Base-by-base conservation (phyloP, 1,140 invertebrate species). In the Drosophila prosaltans region DNA sequence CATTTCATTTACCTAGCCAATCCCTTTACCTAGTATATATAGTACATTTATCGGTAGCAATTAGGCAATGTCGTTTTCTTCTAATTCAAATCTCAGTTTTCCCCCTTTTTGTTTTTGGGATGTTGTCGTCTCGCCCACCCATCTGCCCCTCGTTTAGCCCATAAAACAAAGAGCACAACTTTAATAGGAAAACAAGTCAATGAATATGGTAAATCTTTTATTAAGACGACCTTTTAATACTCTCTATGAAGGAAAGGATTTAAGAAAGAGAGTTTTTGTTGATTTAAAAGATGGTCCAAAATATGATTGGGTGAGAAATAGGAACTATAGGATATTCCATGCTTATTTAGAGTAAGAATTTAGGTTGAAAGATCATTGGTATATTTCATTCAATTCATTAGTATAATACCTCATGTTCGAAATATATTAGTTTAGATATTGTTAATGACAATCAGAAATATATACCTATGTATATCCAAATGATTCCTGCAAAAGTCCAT, bases 151-250 rank as follows among this genome's bases (percentile, higher is more conserved):
- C 24, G 72, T 51, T 41, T 62, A 72, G 48, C 63, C 54, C 81
- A 80, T 86, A 77, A 86, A 86, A 86, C 69, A 71, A 86, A 79
- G 79, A 74, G 82, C 69, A 80, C 83, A 88, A 77, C 79, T 86
- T 82, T 51, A 76, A 61, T 45, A 82, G 63, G 65, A 85, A 78
- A 85, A 88, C 69, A 73, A 68, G 21, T 43, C 57, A 24, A 54
- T n/a, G 21, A n/a, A 41, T 32, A 1, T 16, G 11, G 10, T n/a
- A 4, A n/a, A 51, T 26, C 2, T 0, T 2, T 28, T 8, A 3
- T 26, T 51, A 9, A 32, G 2, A 1, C 40, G 60, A 45, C 11
- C 7, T 2, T 10, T 0, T 21, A 10, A 78, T 74, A 58, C 79
- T 21, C 80, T 81, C 1, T 28, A 32, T 30, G 24, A 10, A 3